Evolutionary conservation across 2,888 invertebrate species (phyloP).

Genomic region (Torymus tubicola): DNA sequence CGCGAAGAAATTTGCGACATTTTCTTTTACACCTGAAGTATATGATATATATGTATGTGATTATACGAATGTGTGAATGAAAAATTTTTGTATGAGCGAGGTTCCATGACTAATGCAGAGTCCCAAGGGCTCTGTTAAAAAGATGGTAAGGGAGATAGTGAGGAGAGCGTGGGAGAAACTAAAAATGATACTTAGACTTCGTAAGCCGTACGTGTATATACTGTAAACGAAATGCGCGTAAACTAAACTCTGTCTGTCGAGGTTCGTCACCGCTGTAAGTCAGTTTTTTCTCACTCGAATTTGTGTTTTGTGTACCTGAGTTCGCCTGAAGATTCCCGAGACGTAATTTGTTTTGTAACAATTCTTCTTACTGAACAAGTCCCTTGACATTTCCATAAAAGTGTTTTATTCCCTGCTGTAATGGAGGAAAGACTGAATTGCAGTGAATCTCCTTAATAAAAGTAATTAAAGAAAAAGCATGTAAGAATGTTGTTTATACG

Average conservation of each 20-base stretch:
- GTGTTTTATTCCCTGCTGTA: not conserved
- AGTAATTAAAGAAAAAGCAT: not conserved
- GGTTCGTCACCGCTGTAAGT: constrained; percentile 14
- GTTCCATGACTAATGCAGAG: constrained; percentile 10
- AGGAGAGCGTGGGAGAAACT: constrained; percentile 5
- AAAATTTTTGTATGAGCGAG: constrained; percentile 22
- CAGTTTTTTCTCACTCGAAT: not conserved
- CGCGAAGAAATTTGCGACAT: too few species aligned
- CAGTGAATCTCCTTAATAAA: not conserved
- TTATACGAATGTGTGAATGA: not conserved
- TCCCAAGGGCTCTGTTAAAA: constrained; percentile 6
- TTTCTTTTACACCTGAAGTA: too few species aligned
- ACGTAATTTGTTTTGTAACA: too few species aligned
- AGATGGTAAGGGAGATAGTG: too few species aligned
- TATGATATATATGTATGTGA: too few species aligned
- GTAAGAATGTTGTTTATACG: constrained; percentile 29
- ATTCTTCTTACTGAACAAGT: too few species aligned
- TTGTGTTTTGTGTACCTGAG: too few species aligned
- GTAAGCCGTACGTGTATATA: constrained; percentile 28
- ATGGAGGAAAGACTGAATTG: constrained; percentile 21
- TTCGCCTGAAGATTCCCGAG: too few species aligned
- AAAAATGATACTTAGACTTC: constrained; percentile 24
- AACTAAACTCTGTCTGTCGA: constrained; percentile 10
- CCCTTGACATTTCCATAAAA: too few species aligned
- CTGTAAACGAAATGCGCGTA: not conserved